These are phyloP conservation scores for Odontothrips loti DNA, from an alignment of 2,888 invertebrate genomes.

Conservation along the genomic window DNA sequence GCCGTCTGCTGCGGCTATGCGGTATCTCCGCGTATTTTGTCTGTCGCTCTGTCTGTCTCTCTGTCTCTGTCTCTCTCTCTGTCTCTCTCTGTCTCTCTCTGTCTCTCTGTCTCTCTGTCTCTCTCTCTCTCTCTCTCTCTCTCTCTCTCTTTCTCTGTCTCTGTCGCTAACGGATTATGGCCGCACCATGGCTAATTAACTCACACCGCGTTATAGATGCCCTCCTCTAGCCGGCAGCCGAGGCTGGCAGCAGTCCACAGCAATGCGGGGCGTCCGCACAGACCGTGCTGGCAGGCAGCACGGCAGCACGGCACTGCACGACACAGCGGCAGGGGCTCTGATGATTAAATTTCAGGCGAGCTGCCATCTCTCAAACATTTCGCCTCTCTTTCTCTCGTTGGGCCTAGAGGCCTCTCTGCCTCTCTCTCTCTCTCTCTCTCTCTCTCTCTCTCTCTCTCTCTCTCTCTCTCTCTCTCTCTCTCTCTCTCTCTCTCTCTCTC, in stretches of 20 bases:
- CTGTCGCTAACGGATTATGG: not conserved
- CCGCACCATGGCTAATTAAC: too few species aligned
- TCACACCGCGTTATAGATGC: too few species aligned
- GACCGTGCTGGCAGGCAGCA: too few species aligned
- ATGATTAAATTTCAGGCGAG: not conserved
- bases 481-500: too few species aligned
- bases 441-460: conserved; percentile 9
- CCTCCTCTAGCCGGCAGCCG: not conserved
- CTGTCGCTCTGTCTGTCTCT: not conserved
- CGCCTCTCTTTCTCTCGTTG: not conserved
- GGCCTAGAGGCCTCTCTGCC: not conserved
- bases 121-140: not conserved
- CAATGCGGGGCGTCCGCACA: too few species aligned
- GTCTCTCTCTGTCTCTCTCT: not conserved
- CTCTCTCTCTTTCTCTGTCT: not conserved
- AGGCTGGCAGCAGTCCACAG: too few species aligned
- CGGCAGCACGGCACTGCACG: too few species aligned
- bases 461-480: conserved; percentile 1
- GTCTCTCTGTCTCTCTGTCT: not conserved
- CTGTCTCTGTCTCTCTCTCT: not conserved
- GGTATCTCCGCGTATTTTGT: too few species aligned
- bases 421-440: conserved; percentile 11
- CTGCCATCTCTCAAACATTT: not conserved
- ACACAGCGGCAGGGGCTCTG: not conserved
- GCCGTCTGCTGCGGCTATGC: too few species aligned